Evolutionary conservation across 2,797 vertebrate genomes (phyloP).

Genomic region (Lithobates pipiens): DNA sequence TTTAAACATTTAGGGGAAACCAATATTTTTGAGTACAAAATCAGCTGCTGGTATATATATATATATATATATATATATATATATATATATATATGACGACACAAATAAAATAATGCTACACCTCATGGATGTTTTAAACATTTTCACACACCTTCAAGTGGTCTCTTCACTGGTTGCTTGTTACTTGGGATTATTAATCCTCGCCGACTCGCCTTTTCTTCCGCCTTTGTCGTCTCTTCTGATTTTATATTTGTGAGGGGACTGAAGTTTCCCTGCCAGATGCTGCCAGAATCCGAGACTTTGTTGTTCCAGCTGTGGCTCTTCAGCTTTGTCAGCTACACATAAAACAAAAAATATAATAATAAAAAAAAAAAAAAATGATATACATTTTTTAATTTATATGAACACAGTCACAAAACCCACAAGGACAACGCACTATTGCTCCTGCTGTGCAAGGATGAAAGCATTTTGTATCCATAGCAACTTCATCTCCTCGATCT

Average conservation of each 20-base stretch:
- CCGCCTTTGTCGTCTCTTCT: slow-evolving; percentile 49
- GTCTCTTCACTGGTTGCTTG: slow-evolving; percentile 80
- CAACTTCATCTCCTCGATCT: too few species aligned
- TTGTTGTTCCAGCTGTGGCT: slow-evolving; percentile 80
- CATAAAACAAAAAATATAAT: not conserved
- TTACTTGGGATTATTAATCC: slow-evolving; percentile 77
- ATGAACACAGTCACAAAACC: not conserved
- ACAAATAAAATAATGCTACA: slow-evolving; percentile 53
- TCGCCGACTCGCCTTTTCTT: slow-evolving; percentile 71
- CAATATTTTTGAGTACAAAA: too few species aligned
- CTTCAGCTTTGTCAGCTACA: slow-evolving; percentile 75
- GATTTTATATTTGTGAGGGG: slow-evolving; percentile 35
- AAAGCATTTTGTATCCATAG: too few species aligned
- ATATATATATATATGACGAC: too few species aligned
- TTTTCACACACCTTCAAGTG: slow-evolving; percentile 77
- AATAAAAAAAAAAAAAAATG: not conserved
- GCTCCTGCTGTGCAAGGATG: too few species aligned
- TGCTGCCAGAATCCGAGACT: slow-evolving; percentile 72
- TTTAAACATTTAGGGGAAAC: too few species aligned
- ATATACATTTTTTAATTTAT: too few species aligned
- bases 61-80: too few species aligned
- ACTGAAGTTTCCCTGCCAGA: slow-evolving; percentile 83
- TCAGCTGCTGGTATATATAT: too few species aligned
- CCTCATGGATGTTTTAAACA: not conserved
- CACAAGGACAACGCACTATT: too few species aligned